Conservation (phyloP, 2,113 vertebrate genomes). For the Bothrops jararaca region DNA sequence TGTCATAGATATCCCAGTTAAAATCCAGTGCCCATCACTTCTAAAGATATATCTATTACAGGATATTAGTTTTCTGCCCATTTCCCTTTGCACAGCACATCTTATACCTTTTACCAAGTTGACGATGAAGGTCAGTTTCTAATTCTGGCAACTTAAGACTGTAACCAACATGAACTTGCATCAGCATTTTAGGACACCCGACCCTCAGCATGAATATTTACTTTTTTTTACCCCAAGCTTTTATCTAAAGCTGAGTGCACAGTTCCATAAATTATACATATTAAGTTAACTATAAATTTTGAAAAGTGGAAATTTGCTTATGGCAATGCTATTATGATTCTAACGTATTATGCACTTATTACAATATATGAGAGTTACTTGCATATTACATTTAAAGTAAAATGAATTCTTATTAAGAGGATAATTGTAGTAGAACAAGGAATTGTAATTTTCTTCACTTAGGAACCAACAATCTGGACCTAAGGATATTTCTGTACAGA, state of each 20-base stretch:
- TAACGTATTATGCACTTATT: background rate
- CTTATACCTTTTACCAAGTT: background rate
- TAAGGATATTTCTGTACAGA: background rate
- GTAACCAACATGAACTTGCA: background rate
- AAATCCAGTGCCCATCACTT: background rate
- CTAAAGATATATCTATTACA: background rate
- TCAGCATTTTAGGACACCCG: background rate
- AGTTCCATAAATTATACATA: conserved; percentile 12
- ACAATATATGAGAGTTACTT: conserved; percentile 13
- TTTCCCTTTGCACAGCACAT: background rate
- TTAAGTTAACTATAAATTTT: conserved; percentile 5
- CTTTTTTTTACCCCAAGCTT: background rate
- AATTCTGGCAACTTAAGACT: background rate
- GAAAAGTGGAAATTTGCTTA: background rate
- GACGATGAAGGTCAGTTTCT: background rate
- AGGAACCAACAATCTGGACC: conserved; percentile 1
- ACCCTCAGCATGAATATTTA: background rate
- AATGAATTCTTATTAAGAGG: conserved; percentile 7
- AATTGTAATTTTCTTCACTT: conserved; percentile 5
- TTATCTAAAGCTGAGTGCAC: background rate
- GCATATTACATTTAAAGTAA: conserved; percentile 9
- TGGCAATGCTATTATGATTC: conserved; percentile 2
- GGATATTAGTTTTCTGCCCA: background rate
- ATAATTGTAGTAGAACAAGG: conserved; percentile 1
- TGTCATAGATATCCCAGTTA: background rate